A percentile compares a stretch with the other conserved stretches of the same genome.
These are phyloP conservation scores for Sarcoramphus papa DNA, from an alignment of 2,797 vertebrate genomes.

Conservation along the genomic window DNA sequence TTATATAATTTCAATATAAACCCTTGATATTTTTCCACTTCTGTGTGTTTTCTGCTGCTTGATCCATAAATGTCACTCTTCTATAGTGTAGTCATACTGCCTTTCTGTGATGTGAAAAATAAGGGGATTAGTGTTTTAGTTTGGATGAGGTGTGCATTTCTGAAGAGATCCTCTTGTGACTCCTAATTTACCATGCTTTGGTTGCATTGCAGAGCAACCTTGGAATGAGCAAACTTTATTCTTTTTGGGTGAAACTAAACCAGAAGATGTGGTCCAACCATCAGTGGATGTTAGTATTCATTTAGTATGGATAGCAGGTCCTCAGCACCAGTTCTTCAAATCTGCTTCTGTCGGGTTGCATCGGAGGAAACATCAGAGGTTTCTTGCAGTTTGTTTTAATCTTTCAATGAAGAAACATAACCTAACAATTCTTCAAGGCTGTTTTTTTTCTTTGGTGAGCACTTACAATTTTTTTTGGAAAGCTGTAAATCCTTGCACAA, in stretches of 20 bases:
- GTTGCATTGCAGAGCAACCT: not conserved
- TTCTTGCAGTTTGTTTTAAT: slow-evolving; percentile 29
- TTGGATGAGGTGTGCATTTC: not conserved
- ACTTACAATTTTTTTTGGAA: slow-evolving; percentile 39
- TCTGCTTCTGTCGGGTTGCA: not conserved
- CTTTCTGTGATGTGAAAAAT: not conserved
- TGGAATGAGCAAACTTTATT: not conserved
- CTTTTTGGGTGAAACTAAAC: not conserved
- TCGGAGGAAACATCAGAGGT: not conserved
- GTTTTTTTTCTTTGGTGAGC: not conserved
- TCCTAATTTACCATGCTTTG: not conserved
- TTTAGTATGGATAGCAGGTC: not conserved
- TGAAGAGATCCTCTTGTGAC: not conserved
- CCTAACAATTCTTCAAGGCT: not conserved
- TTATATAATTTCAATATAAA: not conserved
- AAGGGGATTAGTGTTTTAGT: not conserved
- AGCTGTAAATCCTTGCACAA: not conserved
- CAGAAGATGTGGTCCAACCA: not conserved
- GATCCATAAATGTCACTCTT: not conserved
- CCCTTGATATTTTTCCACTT: not conserved
- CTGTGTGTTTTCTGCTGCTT: not conserved
- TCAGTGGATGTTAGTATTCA: not conserved
- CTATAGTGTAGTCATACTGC: not conserved
- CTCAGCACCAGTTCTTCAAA: not conserved
- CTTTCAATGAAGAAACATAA: slow-evolving; percentile 23